Percentiles rank a stretch among this genome's conserved stretches.
These are phyloP conservation scores for Patella pellucida DNA, from an alignment of 2,888 invertebrate genomes.

Conservation along the genomic window DNA sequence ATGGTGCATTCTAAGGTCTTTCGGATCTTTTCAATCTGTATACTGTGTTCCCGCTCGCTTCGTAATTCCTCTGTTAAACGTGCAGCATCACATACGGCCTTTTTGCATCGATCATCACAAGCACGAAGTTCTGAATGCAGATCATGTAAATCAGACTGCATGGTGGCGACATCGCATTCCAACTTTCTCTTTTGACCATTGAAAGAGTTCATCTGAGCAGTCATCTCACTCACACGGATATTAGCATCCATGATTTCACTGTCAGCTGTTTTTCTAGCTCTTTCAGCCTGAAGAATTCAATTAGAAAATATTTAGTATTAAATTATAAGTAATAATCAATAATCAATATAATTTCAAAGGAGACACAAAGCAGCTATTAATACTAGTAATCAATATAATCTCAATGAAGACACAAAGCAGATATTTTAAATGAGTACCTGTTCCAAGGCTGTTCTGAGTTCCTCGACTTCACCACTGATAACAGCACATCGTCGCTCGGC, in stretches of 20 bases:
- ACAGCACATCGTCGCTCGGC: constrained; percentile 97
- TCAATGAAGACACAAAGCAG: background rate
- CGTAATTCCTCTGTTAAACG: constrained; percentile 98
- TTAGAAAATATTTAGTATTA: background rate
- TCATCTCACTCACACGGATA: constrained; percentile 96
- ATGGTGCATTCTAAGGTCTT: constrained; percentile 97
- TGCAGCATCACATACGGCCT: constrained; percentile 83
- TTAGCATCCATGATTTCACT: constrained; percentile 96
- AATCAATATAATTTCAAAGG: background rate
- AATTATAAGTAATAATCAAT: background rate
- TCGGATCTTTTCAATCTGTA: constrained; percentile 97
- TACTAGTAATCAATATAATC: no score
- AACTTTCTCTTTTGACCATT: constrained; percentile 98
- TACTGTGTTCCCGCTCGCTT: constrained; percentile 98
- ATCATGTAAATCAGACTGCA: constrained; percentile 98
- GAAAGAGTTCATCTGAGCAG: constrained; percentile 91
- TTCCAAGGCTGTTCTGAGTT: constrained; percentile 93
- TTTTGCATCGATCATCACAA: constrained; percentile 84
- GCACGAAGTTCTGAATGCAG: constrained; percentile 98
- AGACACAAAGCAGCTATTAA: background rate
- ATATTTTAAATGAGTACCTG: constrained; percentile 64
- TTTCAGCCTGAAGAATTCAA: constrained; percentile 80
- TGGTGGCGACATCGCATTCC: constrained; percentile 96
- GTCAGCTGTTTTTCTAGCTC: constrained; percentile 96
- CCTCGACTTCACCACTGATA: constrained; percentile 97